These are phyloP conservation scores for Zaprionus africanus DNA, from an alignment of 1,140 invertebrate species.

Conservation along the genomic window DNA sequence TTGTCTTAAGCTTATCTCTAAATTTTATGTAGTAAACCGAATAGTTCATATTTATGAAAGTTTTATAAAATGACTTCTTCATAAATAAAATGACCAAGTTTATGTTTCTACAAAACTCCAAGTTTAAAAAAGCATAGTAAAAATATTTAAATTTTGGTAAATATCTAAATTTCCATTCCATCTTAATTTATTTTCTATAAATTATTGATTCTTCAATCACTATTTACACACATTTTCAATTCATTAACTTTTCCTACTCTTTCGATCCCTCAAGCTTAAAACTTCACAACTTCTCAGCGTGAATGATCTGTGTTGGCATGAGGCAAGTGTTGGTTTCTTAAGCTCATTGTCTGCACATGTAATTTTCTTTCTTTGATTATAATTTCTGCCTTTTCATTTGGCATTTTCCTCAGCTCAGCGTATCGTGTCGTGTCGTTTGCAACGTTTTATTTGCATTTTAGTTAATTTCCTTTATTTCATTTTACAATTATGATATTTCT, in stretches of 20 bases:
- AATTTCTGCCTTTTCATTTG: conserved; percentile 53
- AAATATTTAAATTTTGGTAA: too few species aligned
- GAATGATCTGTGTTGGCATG: conserved; percentile 33
- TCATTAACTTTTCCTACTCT: background rate
- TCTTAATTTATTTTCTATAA: too few species aligned
- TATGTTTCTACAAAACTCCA: too few species aligned
- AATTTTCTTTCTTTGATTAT: conserved; percentile 59
- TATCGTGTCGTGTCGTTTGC: conserved; percentile 16
- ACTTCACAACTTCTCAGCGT: background rate
- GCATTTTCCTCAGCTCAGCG: conserved; percentile 35
- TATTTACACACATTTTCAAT: background rate
- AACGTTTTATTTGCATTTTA: conserved; percentile 41
- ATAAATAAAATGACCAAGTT: too few species aligned
- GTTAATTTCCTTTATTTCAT: conserved; percentile 38
- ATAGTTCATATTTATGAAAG: too few species aligned
- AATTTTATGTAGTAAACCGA: too few species aligned
- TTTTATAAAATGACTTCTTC: too few species aligned
- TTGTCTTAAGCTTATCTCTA: too few species aligned
- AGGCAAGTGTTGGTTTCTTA: conserved; percentile 28
- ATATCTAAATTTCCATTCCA: too few species aligned
- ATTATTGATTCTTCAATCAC: background rate
- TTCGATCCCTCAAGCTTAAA: background rate
- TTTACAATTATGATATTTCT: conserved; percentile 16
- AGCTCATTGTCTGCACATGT: conserved; percentile 44
- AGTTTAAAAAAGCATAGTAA: too few species aligned